Base-by-base conservation (phyloP, 2,797 vertebrate genomes). In the Acipenser transmontanus region DNA sequence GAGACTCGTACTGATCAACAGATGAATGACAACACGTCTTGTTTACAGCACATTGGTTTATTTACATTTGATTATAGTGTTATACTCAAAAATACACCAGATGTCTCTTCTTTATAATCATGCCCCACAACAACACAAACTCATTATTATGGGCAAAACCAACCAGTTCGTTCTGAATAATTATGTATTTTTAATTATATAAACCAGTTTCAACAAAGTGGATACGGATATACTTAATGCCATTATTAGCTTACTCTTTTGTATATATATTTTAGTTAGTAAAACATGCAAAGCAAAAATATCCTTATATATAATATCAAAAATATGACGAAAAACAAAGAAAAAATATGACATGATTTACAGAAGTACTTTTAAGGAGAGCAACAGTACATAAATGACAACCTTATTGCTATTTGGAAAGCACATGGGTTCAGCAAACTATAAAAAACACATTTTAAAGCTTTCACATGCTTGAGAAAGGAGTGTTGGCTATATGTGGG, bases 41-140 rank as follows among this genome's bases (percentile, higher is more conserved):
- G 60, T 82, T 80, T 69, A 76, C 72, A 82, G 74, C 71, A 77
- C 47, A 76, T 91, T 20, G 60, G 60, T 61, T 92, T 92, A 91
- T 92, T 91, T 89, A 91, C 89, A 91, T 77, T 71, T 78, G 75
- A 76, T 83, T 77, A 85, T 79, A 80, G 71, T 80, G 78, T 88
- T 86, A 86, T 77, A 65, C 73, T 81, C 69, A 80, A 70, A 83
- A 78, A 80, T 87, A 88, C 83, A 83, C 81, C 79, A 73, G 74
- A 68, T 72, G 77, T 73, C 70, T 77, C 66, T 66, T 65, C n/a
- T 71, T 68, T 76, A 75, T 9, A 76, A 75, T 70, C 76, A 73
- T 74, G 74, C 73, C 62, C 76, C 75, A 77, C 68, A 54, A 54
- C 34, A 80, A 81, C 77, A 71, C 69, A 78, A 79, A 75, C 65